phyloP scores from a whole-genome alignment of 2,888 invertebrate species.

The Agonopterix heracliana region DNA sequence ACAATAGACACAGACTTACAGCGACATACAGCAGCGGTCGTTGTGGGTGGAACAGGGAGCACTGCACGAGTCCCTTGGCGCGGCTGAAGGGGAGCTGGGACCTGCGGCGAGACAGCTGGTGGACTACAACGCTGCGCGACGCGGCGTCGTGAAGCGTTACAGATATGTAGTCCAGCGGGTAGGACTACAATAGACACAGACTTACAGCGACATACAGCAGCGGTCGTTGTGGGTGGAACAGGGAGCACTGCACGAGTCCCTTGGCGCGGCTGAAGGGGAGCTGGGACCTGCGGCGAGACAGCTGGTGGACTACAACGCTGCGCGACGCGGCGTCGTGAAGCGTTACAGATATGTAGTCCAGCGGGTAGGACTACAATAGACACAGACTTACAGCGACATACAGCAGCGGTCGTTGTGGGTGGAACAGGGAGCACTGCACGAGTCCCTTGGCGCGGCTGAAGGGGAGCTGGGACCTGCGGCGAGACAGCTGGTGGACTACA shows the following conservation, averaged over 20 bases:
- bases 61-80: conserved; percentile 93
- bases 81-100: conserved; percentile 94
- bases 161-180: conserved; percentile 94
- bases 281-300: conserved; percentile 92
- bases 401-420: conserved; percentile 92
- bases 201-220: conserved; percentile 94
- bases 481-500: conserved; percentile 94
- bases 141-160: conserved; percentile 91
- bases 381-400: conserved; percentile 89
- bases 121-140: conserved; percentile 90
- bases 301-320: conserved; percentile 94
- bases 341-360: conserved; percentile 96
- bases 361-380: conserved; percentile 42
- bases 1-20: conserved; percentile 64
- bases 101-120: conserved; percentile 92
- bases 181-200: conserved; percentile 15
- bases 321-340: conserved; percentile 89
- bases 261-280: conserved; percentile 93
- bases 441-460: conserved; percentile 92
- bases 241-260: conserved; percentile 92
- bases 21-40: conserved; percentile 95
- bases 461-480: conserved; percentile 91
- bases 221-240: conserved; percentile 95
- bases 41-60: conserved; percentile 94
- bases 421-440: conserved; percentile 95